Percentiles rank a stretch among this genome's conserved stretches.
These are phyloP conservation scores for Drosophila subpulchrella DNA, from an alignment of 1,140 invertebrate species.

Conservation along the genomic window DNA sequence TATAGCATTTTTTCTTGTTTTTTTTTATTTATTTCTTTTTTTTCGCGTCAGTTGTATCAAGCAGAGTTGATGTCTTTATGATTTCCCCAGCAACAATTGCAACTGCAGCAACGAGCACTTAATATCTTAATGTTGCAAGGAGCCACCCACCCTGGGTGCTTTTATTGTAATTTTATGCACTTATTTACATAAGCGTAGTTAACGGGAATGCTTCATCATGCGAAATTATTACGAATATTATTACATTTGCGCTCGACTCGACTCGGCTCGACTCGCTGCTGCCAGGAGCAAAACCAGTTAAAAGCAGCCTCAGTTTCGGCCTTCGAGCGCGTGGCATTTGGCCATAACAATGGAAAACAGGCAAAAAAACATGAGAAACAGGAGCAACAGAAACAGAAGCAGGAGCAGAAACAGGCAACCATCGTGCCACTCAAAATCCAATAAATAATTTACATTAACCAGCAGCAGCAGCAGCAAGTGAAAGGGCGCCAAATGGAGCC, in stretches of 20 bases:
- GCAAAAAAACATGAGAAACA: too few relatives aligned
- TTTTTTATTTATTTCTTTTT: neutral
- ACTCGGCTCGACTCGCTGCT: neutral
- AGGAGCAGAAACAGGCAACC: neutral
- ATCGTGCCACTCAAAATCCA: conserved; percentile 56
- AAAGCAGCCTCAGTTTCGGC: conserved; percentile 20
- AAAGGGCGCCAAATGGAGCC: neutral
- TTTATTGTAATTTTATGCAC: conserved; percentile 79
- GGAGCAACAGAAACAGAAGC: neutral
- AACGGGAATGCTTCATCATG: conserved; percentile 74
- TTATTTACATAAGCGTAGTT: conserved; percentile 79
- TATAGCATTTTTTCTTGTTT: too few relatives aligned
- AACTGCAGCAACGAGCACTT: conserved; percentile 31
- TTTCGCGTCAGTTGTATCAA: conserved; percentile 7
- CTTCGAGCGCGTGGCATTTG: conserved; percentile 39
- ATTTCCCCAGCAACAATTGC: conserved; percentile 42
- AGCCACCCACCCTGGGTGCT: conserved; percentile 3
- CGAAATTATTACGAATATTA: conserved; percentile 75
- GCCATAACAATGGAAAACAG: conserved; percentile 49
- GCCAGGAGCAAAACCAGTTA: conserved; percentile 5
- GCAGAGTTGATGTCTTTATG: conserved; percentile 45
- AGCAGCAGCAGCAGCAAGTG: neutral
- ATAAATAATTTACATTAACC: conserved; percentile 74
- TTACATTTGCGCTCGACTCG: conserved; percentile 44
- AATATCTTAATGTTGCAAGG: conserved; percentile 70